A percentile compares a stretch with the other conserved stretches of the same genome.
These are phyloP conservation scores for Drosophila mauritiana DNA, from an alignment of 1,140 invertebrate genomes.

Conservation along the genomic window DNA sequence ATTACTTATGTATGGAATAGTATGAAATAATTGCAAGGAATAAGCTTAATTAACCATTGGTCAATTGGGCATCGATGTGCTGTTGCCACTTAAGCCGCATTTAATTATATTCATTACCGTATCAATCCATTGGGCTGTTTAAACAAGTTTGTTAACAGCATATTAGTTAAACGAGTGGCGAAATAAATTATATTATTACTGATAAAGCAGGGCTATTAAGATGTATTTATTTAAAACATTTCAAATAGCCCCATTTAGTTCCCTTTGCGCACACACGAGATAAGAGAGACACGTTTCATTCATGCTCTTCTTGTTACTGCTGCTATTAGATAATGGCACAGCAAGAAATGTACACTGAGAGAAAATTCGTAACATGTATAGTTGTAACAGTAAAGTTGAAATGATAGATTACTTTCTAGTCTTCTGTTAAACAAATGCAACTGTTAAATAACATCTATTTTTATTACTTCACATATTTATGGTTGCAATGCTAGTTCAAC, in stretches of 20 bases:
- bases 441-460: too few relatives aligned
- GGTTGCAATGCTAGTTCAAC: too few relatives aligned
- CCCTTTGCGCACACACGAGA: conserved; percentile 13
- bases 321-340: conserved; percentile 68
- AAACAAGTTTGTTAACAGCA: neutral
- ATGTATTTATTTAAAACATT: conserved; percentile 20
- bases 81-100: neutral
- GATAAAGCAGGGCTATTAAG: neutral
- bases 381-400: neutral
- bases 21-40: conserved; percentile 1
- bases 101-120: conserved; percentile 3
- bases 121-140: neutral
- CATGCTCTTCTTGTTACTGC: conserved; percentile 28
- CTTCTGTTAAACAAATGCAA: too few relatives aligned
- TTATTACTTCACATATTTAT: too few relatives aligned
- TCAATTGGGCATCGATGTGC: neutral
- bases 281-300: conserved; percentile 37
- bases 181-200: neutral
- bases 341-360: conserved; percentile 11
- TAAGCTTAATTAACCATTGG: conserved; percentile 2
- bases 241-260: conserved; percentile 22
- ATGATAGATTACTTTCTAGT: neutral
- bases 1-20: too few relatives aligned
- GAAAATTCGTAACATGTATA: neutral
- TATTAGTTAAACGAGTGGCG: conserved; percentile 9